Base-by-base conservation (phyloP, 2,888 invertebrate genomes). In the Agrilus mali region DNA sequence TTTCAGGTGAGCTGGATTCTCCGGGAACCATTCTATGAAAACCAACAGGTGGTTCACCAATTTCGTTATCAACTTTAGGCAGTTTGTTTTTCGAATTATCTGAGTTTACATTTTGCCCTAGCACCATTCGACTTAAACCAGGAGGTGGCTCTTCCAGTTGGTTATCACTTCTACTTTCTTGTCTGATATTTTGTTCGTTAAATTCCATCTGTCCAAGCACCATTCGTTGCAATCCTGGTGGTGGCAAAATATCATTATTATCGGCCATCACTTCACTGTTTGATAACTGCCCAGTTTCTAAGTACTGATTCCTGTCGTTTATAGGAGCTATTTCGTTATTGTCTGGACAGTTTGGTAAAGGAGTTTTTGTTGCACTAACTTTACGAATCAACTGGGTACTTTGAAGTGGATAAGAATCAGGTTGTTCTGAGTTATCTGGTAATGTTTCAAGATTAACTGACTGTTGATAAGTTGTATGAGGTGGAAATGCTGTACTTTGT, bases 241-340 rank as follows among this genome's bases (percentile, higher is more conserved):
- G 80, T 2, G 79, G 80, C 38, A 73, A 61, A 37, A 69, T 67
- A 50, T 75, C 72, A 45, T 50, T 51, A 14, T 46, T 47, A 39
- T 53, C 56, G 22, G 37, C 42, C 16, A 42, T 43, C 34, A 42
- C 47, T 33, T 50, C 51, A 8, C 68, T 66, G 52, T 77, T 75
- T 2, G 81, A 82, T 38, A 84, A 64, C 56, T 83, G 82, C 14
- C 83, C 83, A 2, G 84, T 85, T 65, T 84, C 83, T 45, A 85
- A 65, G 60, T 85, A 85, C 60, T 84, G 80, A 60, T 84, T 82
- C 45, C 84, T 70, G 54, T 85, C 84, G 59, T 76, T 78, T 47
- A 75, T 77, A 0, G 80, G 79, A 10, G 75, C 74, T 22, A 77
- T 70, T 62, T 80, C 81, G 54, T 73, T 63, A 56, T 76, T 77